Evolutionary conservation across 2,113 vertebrate species (phyloP), one percentile per base, ranked within the genome.

Genomic region (Notiomystis cincta): DNA sequence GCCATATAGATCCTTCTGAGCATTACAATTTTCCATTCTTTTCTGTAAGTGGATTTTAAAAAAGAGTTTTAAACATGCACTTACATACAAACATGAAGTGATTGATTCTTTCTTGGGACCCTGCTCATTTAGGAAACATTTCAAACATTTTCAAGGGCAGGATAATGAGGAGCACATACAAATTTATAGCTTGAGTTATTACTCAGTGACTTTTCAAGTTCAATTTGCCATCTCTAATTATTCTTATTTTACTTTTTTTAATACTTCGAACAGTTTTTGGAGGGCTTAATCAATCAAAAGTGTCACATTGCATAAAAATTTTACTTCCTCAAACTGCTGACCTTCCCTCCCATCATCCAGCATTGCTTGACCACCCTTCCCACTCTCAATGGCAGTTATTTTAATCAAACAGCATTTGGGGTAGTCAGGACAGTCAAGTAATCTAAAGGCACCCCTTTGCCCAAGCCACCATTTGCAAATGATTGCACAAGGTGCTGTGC

Each of bases 401-500:
- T 91, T 70, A 87, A 76, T 47, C 65, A 91, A 97, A 87, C 15
- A 96, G 44, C 44, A 19, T 47, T 88, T 90, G 35, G 72, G 51
- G 80, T 64, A 92, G 67, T 62, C 81, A 45, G 88, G 86, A 73
- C 60, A 94, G 88, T 15, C 40, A 9, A 95, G 77, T 15, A 61
- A 79, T 81, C 85, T 56, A 31, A 72, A 81, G 79, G 54, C 81
- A 69, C 89, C 67, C 60, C 80, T 95, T 95, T 79, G 89, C 95
- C 94, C 61, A 77, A 97, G 94, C 72, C 95, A 93, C 82, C 90
- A 25, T 97, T 97, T 90, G 76, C 94, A 94, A 96, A 96, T 93
- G 80, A 87, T 94, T 96, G 89, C 95, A 93, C 79, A 88, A 95
- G 96, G 87, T 96, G 78, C 85, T 42, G 33, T 77, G 86, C 76